Conservation (phyloP, 2,888 invertebrate species). For the Agriopis marginaria region DNA sequence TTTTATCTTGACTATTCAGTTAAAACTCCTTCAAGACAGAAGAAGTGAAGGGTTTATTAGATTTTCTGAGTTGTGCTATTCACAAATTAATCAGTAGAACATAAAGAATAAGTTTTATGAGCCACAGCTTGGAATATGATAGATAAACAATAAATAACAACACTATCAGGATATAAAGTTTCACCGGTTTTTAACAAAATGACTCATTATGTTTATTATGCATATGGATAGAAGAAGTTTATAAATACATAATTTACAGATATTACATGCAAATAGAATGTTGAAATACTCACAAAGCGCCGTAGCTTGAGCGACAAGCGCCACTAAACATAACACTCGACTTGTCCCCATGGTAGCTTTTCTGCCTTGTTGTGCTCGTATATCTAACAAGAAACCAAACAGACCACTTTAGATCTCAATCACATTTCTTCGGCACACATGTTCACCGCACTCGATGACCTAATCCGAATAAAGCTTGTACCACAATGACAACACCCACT, state of each 20-base stretch:
- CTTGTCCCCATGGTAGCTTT: slow-evolving; percentile 74
- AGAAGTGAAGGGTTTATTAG: slow-evolving; percentile 34
- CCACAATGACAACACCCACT: slow-evolving; percentile 86
- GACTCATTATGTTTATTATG: neutral
- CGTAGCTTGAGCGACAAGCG: slow-evolving; percentile 71
- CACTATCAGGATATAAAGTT: neutral
- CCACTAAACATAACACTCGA: slow-evolving; percentile 73
- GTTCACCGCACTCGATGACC: slow-evolving; percentile 82
- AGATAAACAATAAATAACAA: slow-evolving; percentile 40
- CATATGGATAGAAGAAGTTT: neutral
- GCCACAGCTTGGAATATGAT: slow-evolving; percentile 43
- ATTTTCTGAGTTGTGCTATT: slow-evolving; percentile 13
- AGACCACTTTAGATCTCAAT: slow-evolving; percentile 69
- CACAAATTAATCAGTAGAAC: slow-evolving; percentile 35
- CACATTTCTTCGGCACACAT: slow-evolving; percentile 81
- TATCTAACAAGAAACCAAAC: slow-evolving; percentile 81
- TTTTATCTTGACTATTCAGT: neutral
- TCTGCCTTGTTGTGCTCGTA: slow-evolving; percentile 71
- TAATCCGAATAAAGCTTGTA: slow-evolving; percentile 80
- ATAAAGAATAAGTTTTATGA: slow-evolving; percentile 59
- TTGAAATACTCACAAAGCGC: slow-evolving; percentile 74
- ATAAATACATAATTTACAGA: slow-evolving; percentile 42
- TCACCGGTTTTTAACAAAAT: neutral
- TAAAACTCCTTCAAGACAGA: neutral
- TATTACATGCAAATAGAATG: slow-evolving; percentile 1